Percentiles rank a stretch among this genome's conserved stretches.
phyloP scores from a whole-genome alignment of 2,888 invertebrate genomes.

The Oxytorus armatus region DNA sequence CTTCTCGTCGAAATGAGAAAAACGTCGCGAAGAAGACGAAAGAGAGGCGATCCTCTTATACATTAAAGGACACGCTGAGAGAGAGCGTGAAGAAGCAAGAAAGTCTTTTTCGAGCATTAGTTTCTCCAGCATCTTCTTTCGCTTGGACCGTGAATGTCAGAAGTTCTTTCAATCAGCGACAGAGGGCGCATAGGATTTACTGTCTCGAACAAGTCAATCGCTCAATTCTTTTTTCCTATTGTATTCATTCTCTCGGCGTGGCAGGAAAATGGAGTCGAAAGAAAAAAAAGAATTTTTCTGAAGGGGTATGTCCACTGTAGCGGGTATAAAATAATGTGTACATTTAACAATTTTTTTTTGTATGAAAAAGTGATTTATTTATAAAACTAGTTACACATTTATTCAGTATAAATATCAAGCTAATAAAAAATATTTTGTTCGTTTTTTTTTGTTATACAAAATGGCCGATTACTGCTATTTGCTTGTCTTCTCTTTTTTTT shows the following conservation, averaged over 20 bases:
- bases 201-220: slow-evolving; percentile 41
- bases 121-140: slow-evolving; percentile 38
- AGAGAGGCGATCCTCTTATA: slow-evolving; percentile 51
- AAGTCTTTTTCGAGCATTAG: slow-evolving; percentile 37
- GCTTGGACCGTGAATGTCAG: slow-evolving; percentile 42
- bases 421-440: too few species aligned
- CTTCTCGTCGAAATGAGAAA: slow-evolving; percentile 50
- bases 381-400: too few species aligned
- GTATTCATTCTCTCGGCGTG: slow-evolving; percentile 17
- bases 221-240: slow-evolving; percentile 43
- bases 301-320: too few species aligned
- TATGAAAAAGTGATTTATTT: too few species aligned
- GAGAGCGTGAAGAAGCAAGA: slow-evolving; percentile 3
- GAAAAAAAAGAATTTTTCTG: neutral
- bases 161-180: slow-evolving; percentile 55
- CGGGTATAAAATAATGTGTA: too few species aligned
- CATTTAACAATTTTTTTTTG: too few species aligned
- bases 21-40: slow-evolving; percentile 34
- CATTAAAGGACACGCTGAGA: slow-evolving; percentile 33
- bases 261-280: neutral
- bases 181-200: slow-evolving; percentile 39
- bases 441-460: too few species aligned
- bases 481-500: too few species aligned
- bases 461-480: too few species aligned
- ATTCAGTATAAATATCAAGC: too few species aligned